Conservation (phyloP, 2,888 invertebrate genomes). For the Phytoseiulus persimilis region DNA sequence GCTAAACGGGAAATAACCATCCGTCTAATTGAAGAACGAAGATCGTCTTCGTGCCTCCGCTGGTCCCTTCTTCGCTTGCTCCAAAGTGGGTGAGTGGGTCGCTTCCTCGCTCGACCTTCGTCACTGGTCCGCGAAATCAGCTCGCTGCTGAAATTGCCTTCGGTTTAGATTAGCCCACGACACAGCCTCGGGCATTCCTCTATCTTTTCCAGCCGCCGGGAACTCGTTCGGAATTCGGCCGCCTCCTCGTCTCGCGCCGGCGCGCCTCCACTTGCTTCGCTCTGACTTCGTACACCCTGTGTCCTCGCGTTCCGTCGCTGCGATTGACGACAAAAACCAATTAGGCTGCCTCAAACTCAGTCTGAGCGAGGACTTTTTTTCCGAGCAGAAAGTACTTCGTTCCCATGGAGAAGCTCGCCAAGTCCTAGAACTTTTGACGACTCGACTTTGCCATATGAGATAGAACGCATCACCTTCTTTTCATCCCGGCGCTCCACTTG, state of each 20-base stretch:
- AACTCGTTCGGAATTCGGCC: not conserved
- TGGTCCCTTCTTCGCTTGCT: not conserved
- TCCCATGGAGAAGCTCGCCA: not conserved
- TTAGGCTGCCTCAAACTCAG: not conserved
- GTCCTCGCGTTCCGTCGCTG: not conserved
- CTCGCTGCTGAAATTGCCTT: not conserved
- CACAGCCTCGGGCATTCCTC: not conserved
- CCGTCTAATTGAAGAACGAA: not conserved
- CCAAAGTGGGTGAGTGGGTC: not conserved
- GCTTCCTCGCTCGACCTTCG: not conserved
- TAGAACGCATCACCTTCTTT: not conserved
- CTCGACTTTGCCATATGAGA: not conserved
- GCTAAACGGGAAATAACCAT: not conserved
- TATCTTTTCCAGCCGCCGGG: not conserved
- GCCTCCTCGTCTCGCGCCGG: not conserved
- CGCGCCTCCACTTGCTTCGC: not conserved
- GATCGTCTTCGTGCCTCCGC: not conserved
- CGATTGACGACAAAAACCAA: constrained; percentile 5
- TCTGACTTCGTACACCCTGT: not conserved
- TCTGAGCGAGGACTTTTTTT: not conserved
- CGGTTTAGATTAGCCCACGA: not conserved
- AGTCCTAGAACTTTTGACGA: not conserved
- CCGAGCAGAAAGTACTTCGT: not conserved
- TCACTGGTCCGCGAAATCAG: not conserved
- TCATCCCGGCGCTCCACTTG: not conserved